These are phyloP conservation scores for Pseudomyrmex concolor DNA, from an alignment of 1,140 invertebrate species.

Conservation along the genomic window DNA sequence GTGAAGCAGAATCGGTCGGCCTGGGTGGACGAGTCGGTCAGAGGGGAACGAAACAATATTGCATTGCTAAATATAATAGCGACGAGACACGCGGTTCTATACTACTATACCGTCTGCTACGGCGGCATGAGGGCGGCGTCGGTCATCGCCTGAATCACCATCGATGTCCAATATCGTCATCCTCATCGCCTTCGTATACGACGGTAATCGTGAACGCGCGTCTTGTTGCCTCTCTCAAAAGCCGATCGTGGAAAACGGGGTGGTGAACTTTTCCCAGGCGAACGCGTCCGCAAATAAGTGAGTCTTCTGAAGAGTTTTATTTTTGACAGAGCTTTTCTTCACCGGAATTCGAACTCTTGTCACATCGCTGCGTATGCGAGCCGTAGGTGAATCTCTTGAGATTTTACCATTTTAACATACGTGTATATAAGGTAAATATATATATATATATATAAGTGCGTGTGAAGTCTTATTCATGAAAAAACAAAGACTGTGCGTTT, in stretches of 20 bases:
- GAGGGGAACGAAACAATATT: constrained; percentile 62
- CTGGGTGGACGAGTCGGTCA: constrained; percentile 45
- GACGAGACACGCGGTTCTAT: constrained; percentile 71
- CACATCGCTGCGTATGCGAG: no score
- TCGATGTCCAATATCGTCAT: not conserved
- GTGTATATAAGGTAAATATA: no score
- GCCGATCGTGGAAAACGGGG: not conserved
- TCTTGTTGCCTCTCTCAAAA: not conserved
- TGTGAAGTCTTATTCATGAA: no score
- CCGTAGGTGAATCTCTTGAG: no score
- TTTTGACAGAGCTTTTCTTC: no score
- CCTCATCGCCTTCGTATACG: constrained; percentile 4
- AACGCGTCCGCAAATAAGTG: not conserved
- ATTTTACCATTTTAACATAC: no score
- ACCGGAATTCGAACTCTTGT: no score
- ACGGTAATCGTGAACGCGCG: not conserved
- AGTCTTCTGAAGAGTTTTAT: not conserved
- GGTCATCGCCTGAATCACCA: constrained; percentile 50
- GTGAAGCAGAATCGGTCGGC: constrained; percentile 28
- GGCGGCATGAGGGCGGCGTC: constrained; percentile 15
- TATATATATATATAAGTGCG: no score
- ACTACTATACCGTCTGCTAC: not conserved
- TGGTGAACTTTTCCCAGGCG: constrained; percentile 5
- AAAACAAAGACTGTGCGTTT: no score
- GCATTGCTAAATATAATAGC: constrained; percentile 78